These are phyloP conservation scores for Odontamblyopus rebecca DNA, from an alignment of 2,797 vertebrate genomes.

Conservation along the genomic window DNA sequence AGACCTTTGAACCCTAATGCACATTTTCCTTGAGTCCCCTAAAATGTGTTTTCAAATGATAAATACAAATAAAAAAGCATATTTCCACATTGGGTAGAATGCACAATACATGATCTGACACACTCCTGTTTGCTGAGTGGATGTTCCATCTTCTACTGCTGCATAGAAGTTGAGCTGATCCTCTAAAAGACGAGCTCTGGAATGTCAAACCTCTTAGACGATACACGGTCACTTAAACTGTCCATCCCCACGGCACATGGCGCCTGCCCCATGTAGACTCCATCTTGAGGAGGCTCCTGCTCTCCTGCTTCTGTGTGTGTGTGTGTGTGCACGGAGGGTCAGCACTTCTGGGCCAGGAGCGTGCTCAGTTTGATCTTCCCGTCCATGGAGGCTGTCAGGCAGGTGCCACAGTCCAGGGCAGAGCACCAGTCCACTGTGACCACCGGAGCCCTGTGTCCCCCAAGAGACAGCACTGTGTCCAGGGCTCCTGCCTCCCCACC, in stretches of 20 bases:
- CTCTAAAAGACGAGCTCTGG: background rate
- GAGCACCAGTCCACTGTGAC: constrained; percentile 97
- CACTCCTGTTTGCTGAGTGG: background rate
- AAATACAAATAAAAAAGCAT: background rate
- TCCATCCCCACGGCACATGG: too few species aligned
- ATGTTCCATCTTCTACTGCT: background rate
- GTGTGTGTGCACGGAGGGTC: constrained; percentile 5
- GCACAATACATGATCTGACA: background rate
- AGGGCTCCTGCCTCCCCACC: constrained; percentile 82
- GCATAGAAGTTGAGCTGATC: too few species aligned
- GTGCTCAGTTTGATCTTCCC: constrained; percentile 97
- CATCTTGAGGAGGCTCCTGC: background rate
- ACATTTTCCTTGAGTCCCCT: background rate
- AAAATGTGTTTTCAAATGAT: background rate
- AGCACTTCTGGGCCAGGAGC: constrained; percentile 89
- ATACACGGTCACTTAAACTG: too few species aligned
- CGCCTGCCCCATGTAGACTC: background rate
- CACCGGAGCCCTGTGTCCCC: constrained; percentile 93
- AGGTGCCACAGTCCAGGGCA: constrained; percentile 94
- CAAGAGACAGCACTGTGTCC: constrained; percentile 87
- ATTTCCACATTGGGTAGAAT: too few species aligned
- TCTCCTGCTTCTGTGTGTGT: too few species aligned
- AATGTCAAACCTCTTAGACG: background rate
- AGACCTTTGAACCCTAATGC: background rate
- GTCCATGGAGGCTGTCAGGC: constrained; percentile 96